Evolutionary conservation across 2,113 vertebrate species (phyloP).

Genomic region (Gavia stellata): DNA sequence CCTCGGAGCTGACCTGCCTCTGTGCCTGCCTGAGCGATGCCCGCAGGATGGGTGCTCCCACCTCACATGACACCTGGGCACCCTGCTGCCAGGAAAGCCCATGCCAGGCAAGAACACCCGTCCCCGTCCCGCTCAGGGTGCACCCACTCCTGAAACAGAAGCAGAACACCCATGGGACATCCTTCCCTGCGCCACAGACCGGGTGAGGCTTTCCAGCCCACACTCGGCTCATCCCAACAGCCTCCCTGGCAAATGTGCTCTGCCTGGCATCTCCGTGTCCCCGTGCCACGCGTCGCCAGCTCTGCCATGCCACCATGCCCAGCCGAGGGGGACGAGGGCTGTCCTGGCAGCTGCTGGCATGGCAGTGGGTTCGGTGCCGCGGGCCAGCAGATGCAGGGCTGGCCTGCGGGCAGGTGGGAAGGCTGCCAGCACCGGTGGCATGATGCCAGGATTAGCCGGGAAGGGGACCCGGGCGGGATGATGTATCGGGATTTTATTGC

Average conservation of each 20-base stretch:
- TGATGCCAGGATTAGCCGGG: background rate
- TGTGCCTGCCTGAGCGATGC: rapidly evolving
- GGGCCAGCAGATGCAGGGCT: background rate
- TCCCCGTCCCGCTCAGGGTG: rapidly evolving
- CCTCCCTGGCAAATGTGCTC: rapidly evolving
- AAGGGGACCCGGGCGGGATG: background rate
- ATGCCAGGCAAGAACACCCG: rapidly evolving
- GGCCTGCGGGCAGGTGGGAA: background rate
- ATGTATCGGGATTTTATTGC: background rate
- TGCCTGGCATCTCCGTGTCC: background rate
- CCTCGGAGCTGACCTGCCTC: background rate
- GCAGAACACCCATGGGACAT: background rate
- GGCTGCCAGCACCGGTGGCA: background rate
- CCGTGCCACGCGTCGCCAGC: rapidly evolving
- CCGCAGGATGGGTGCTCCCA: background rate
- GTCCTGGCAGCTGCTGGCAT: background rate
- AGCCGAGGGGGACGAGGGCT: background rate
- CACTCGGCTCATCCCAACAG: background rate
- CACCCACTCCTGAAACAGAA: background rate
- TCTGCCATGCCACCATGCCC: background rate
- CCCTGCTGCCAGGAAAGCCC: background rate
- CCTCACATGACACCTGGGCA: rapidly evolving
- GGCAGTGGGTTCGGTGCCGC: background rate
- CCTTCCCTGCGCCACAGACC: background rate
- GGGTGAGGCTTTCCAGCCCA: background rate